These are phyloP conservation scores for Eidolon dupreanum DNA, from an alignment of 2,797 vertebrate genomes.

Conservation along the genomic window DNA sequence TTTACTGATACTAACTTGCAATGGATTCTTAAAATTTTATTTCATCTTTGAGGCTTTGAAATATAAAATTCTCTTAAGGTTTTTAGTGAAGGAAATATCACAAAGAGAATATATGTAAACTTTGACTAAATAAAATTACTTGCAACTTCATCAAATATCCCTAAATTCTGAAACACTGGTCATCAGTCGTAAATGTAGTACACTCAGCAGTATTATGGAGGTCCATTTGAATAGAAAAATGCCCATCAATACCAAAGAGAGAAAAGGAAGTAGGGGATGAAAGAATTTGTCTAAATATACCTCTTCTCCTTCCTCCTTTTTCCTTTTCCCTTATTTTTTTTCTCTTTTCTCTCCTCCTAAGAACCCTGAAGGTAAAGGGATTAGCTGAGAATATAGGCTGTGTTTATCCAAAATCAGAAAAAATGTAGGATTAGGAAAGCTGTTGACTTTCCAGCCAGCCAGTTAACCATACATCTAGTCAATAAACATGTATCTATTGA, in stretches of 20 bases:
- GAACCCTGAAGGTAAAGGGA: neutral
- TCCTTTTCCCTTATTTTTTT: neutral
- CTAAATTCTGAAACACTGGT: constrained; percentile 15
- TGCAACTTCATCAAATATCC: neutral
- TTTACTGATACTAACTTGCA: neutral
- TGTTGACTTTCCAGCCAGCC: neutral
- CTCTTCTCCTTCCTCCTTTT: neutral
- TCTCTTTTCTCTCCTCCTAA: neutral
- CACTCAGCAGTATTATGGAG: neutral
- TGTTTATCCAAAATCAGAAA: neutral
- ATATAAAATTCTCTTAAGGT: neutral
- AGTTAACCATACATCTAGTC: neutral
- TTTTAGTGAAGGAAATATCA: constrained; percentile 1
- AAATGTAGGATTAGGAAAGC: neutral
- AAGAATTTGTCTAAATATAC: neutral
- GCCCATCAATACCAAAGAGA: neutral
- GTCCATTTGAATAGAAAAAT: neutral
- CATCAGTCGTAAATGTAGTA: neutral
- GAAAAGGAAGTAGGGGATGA: neutral
- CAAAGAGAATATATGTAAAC: neutral
- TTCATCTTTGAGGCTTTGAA: constrained; percentile 31
- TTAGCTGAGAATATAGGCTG: neutral
- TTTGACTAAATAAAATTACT: neutral
- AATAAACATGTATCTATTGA: neutral
- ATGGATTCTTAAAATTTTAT: neutral